phyloP scores from a whole-genome alignment of 2,113 vertebrate species.

The Lophochroa leadbeateri region DNA sequence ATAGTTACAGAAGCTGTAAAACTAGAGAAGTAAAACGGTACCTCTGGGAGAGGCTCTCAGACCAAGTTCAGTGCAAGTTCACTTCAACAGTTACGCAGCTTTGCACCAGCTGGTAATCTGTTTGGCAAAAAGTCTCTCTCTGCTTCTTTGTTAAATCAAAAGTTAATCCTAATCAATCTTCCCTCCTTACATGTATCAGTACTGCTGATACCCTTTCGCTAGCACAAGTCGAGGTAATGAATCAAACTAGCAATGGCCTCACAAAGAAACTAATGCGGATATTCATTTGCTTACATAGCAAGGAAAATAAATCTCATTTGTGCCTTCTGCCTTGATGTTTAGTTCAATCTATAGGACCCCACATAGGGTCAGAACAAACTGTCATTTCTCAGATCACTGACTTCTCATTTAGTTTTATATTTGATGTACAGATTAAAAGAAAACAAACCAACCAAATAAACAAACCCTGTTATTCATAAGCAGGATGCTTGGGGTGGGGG shows the following conservation, averaged over 20 bases:
- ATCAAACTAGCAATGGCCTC: background rate
- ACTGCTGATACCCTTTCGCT: background rate
- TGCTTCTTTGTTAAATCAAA: constrained; percentile 22
- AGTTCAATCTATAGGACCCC: background rate
- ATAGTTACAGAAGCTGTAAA: constrained; percentile 3
- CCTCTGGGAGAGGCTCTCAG: background rate
- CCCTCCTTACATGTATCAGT: background rate
- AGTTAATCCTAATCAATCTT: background rate
- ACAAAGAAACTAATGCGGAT: background rate
- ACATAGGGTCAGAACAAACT: background rate
- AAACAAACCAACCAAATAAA: background rate
- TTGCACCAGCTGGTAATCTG: background rate
- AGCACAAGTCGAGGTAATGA: background rate
- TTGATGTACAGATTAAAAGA: background rate
- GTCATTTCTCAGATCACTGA: background rate
- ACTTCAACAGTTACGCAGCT: background rate
- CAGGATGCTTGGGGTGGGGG: background rate
- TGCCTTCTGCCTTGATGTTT: background rate
- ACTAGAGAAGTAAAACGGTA: background rate
- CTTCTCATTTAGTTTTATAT: background rate
- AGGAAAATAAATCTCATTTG: background rate
- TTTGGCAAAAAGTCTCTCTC: background rate
- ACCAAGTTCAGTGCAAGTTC: background rate
- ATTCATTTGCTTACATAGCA: background rate
- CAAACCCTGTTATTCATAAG: background rate